Evolutionary conservation across 2,797 vertebrate genomes (phyloP).

Genomic region (Arrhamphus sclerolepis): DNA sequence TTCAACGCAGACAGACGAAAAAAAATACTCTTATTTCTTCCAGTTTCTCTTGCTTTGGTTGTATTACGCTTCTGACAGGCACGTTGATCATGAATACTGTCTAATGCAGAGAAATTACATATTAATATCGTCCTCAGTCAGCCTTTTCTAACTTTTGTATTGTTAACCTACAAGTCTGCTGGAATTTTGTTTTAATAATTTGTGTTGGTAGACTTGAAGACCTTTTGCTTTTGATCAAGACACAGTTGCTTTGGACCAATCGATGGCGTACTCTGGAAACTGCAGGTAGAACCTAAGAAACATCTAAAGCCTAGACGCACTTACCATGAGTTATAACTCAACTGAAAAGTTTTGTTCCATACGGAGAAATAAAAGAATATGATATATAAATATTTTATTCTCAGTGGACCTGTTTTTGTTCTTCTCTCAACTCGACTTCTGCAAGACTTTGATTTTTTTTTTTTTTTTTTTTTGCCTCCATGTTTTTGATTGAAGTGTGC

Average conservation of each 20-base stretch:
- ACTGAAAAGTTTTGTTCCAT: background rate
- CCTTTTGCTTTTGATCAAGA: background rate
- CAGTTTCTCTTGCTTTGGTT: slow-evolving; percentile 2
- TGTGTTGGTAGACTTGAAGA: background rate
- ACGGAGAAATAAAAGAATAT: background rate
- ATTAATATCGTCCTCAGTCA: slow-evolving; percentile 2
- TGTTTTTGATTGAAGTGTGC: background rate
- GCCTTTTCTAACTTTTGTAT: no score
- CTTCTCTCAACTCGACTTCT: background rate
- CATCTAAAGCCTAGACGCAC: no score
- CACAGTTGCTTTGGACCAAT: background rate
- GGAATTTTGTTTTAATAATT: no score
- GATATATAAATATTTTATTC: no score
- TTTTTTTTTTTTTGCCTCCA: background rate
- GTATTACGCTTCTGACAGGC: background rate
- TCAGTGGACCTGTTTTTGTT: background rate
- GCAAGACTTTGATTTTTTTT: background rate
- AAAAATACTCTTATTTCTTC: slow-evolving; percentile 1
- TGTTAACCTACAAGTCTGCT: no score
- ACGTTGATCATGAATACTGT: background rate
- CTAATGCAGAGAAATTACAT: background rate
- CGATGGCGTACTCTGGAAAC: background rate
- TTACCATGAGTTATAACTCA: no score
- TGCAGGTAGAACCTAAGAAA: no score
- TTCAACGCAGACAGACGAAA: background rate